Evolutionary conservation across 2,113 vertebrate genomes (phyloP).

Genomic region (Menura novaehollandiae): DNA sequence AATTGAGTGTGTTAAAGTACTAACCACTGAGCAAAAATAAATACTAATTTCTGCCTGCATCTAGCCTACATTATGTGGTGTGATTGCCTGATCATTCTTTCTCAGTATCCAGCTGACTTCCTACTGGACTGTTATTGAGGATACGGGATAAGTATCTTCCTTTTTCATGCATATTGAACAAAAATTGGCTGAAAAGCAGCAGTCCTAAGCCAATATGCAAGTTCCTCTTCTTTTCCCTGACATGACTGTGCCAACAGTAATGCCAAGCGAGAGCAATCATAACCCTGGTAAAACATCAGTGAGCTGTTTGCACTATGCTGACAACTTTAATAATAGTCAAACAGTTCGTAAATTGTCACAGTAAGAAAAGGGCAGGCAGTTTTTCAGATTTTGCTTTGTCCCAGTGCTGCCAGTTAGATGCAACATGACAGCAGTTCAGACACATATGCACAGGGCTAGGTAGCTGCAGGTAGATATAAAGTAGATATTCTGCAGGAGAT

Average conservation of each 20-base stretch:
- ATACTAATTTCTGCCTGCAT: not conserved
- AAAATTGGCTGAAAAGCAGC: not conserved
- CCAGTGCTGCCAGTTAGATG: not conserved
- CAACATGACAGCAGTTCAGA: slow-evolving; percentile 25
- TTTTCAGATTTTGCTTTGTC: slow-evolving; percentile 1
- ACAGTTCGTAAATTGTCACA: not conserved
- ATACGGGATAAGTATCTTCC: not conserved
- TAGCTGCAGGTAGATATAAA: not conserved
- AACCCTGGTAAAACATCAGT: not conserved
- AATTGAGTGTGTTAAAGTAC: not conserved
- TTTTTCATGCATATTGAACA: not conserved
- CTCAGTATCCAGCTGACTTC: not conserved
- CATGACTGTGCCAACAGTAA: not conserved
- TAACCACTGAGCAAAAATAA: not conserved
- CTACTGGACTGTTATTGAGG: not conserved
- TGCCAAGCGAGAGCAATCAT: not conserved
- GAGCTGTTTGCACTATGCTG: slow-evolving; percentile 8
- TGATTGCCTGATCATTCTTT: not conserved
- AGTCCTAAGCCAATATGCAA: not conserved
- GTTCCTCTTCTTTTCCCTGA: not conserved
- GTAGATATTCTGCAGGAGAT: not conserved
- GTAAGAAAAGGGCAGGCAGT: slow-evolving; percentile 7
- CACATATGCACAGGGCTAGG: not conserved
- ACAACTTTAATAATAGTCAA: slow-evolving; percentile 46
- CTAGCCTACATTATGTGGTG: not conserved